Evolutionary conservation across 2,888 invertebrate genomes (phyloP), one percentile per base, ranked within the genome.

Genomic region (Euzophera pinguis): DNA sequence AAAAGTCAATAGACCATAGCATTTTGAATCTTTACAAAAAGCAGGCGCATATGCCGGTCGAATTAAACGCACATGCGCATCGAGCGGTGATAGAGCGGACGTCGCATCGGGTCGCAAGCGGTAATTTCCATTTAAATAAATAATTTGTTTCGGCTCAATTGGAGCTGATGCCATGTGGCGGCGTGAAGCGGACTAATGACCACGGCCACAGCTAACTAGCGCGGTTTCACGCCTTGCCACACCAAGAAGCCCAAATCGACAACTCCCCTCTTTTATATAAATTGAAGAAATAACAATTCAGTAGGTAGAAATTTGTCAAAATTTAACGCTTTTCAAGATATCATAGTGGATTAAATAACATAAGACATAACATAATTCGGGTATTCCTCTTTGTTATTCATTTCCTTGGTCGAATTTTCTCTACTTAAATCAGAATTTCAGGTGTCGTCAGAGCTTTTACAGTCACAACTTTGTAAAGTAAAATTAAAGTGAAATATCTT

Each of bases 111-210:
- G 71, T 76, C 74, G 71, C 76, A 73, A 73, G 73, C 73, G 71
- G 73, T 82, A 84, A 86, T 86, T 84, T 83, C 77, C 85, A 82
- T 89, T 84, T 88, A 87, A 89, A 88, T 87, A 86, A 87, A 87
- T 88, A 85, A 90, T 90, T 87, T 78, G 81, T 79, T 80, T 77
- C 81, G 83, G 80, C 71, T 78, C 84, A 81, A 85, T 85, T 86
- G 80, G 72, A 74, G 68, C 64, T 69, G 64, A 67, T 62, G 75
- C 78, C 89, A 88, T 86, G 85, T 86, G 87, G 86, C 68, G 69
- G 72, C 75, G 73, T 73, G 74, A 69, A 73, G 69, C 71, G 67
- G 67, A 71, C 75, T 86, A 87, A 88, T 86, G 86, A 79, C 76
- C 76, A 69, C 62, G 63, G 72, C 75, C 75, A 69, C 63, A 62